phyloP scores from a whole-genome alignment of 2,888 invertebrate species.

The Eulithis prunata region DNA sequence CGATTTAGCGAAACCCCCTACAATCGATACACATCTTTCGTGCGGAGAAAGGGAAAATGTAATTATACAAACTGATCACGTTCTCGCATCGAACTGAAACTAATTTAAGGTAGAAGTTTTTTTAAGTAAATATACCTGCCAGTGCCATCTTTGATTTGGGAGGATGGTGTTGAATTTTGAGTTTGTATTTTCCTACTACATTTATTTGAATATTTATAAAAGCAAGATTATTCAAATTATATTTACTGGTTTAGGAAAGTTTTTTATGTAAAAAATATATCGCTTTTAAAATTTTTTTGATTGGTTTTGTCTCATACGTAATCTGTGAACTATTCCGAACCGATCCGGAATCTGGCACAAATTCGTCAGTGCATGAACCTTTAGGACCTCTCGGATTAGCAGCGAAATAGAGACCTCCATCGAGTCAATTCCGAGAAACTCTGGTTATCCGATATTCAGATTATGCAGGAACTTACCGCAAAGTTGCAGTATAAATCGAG shows the following conservation, averaged over 20 bases:
- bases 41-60: slow-evolving; percentile 65
- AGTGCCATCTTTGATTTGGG: slow-evolving; percentile 39
- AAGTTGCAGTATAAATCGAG: slow-evolving; percentile 34
- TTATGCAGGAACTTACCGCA: slow-evolving; percentile 29
- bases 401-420: slow-evolving; percentile 5
- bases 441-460: slow-evolving; percentile 28
- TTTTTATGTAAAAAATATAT: too few species aligned
- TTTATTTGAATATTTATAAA: too few species aligned
- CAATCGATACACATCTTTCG: slow-evolving; percentile 73
- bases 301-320: too few species aligned
- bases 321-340: too few species aligned
- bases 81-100: slow-evolving; percentile 73
- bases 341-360: too few species aligned
- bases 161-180: slow-evolving; percentile 19
- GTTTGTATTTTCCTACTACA: too few species aligned
- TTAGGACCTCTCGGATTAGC: neutral
- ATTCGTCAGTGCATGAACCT: too few species aligned
- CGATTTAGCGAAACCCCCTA: slow-evolving; percentile 74
- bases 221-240: too few species aligned
- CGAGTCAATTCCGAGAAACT: slow-evolving; percentile 20
- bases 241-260: too few species aligned
- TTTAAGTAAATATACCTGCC: slow-evolving; percentile 44
- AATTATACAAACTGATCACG: slow-evolving; percentile 79
- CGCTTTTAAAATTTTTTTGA: too few species aligned
- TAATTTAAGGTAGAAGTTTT: slow-evolving; percentile 73